Evolutionary conservation across 2,797 vertebrate genomes (phyloP), one percentile per base, ranked within the genome.

Genomic region (Discoglossus pictus): DNA sequence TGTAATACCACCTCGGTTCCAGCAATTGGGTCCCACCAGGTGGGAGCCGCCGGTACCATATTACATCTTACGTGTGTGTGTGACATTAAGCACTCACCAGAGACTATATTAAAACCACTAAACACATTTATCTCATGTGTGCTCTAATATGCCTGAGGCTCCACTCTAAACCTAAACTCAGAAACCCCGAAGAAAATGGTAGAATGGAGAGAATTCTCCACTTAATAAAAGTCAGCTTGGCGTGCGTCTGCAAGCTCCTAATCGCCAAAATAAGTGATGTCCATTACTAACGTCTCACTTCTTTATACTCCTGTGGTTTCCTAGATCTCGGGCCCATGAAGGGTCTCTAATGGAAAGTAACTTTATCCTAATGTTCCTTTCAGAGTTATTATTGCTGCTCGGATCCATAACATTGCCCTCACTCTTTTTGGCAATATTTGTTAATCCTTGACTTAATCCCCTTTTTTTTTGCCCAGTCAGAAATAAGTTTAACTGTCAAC

Each of bases 321-420:
- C 59, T 58, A 56, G 60, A 58, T 62, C 54, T 52, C n/a, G 27
- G 44, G 51, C 52, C 27, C 53, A 51, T 64, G 61, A 58, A 47
- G 13, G 23, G 42, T 71, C 68, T 53, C 68, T 58, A 51, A 71
- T 51, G 68, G 60, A 56, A 64, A 56, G 68, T 64, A 71, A 71
- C 68, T 58, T 42, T 56, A 71, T 71, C 52, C 51, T 63, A 71
- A 71, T 56, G 60, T 71, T 71, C 68, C 60, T 71, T 64, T 64
- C 44, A 71, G 64, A 71, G 51, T 55, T 71, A 42, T 64, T 50
- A 71, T 71, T 71, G 68, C 64, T 71, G 55, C 43, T 63, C 23
- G 18, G 44, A 39, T 58, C 15, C 58, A 58, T 25, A 64, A 58
- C 38, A 27, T 36, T 3, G 35, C 23, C 46, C 36, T 58, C n/a